Conservation (phyloP, 1,140 invertebrate species). For the Cyrtorhinus lividipennis region DNA sequence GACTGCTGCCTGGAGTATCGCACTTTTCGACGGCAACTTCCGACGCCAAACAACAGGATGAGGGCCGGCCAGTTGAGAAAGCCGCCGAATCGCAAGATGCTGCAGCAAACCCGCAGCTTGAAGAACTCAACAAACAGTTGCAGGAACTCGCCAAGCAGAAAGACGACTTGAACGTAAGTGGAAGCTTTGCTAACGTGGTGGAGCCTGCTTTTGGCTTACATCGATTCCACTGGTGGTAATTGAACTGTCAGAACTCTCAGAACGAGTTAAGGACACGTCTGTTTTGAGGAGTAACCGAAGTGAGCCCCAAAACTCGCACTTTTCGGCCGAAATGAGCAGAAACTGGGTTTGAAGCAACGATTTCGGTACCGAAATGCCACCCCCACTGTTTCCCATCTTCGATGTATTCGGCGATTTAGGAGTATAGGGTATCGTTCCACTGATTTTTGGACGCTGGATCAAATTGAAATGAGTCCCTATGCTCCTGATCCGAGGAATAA, state of each 20-base stretch:
- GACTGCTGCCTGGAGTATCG: background rate
- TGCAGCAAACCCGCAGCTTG: too few species aligned
- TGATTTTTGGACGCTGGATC: too few species aligned
- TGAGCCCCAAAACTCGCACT: background rate
- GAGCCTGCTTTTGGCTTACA: too few species aligned
- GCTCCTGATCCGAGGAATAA: too few species aligned
- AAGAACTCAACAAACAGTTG: conserved; percentile 16
- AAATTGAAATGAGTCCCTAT: too few species aligned
- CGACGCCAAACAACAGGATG: background rate
- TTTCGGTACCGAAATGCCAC: too few species aligned
- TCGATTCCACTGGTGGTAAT: background rate
- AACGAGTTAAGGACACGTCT: background rate
- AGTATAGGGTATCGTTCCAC: too few species aligned
- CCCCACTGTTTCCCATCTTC: too few species aligned
- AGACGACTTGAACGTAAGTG: conserved; percentile 18
- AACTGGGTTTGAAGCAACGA: too few species aligned
- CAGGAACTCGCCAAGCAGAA: conserved; percentile 18
- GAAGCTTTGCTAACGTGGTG: too few species aligned
- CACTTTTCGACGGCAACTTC: background rate
- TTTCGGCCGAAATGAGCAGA: too few species aligned
- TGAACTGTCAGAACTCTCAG: background rate
- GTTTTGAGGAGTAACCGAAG: background rate
- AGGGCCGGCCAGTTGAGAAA: background rate
- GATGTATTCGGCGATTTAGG: too few species aligned
- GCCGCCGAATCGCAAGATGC: background rate